These are phyloP conservation scores for Apistogramma diplotaenia DNA, from an alignment of 2,113 vertebrate genomes.

Conservation along the genomic window DNA sequence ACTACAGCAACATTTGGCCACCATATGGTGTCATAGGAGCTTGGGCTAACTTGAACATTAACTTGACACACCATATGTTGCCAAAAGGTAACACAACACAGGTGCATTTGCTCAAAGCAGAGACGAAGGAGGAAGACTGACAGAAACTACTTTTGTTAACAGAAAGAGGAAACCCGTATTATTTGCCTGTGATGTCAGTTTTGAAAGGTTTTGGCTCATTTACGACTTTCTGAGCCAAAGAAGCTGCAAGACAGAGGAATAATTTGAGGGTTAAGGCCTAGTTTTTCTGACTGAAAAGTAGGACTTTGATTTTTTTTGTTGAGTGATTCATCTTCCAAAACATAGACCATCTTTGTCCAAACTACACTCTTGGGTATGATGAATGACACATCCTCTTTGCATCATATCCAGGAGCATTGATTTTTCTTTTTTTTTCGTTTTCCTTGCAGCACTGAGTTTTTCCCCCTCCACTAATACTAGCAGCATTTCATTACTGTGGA, in stretches of 20 bases:
- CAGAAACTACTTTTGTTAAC: not conserved
- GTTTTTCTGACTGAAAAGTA: not conserved
- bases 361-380: conserved; percentile 11
- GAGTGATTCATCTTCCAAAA: conserved; percentile 4
- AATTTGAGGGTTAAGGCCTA: not conserved
- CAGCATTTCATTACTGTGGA: conserved; percentile 23
- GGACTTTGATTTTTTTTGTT: not conserved
- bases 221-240: not conserved
- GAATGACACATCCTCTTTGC: conserved; percentile 29
- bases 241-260: not conserved
- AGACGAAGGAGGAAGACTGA: not conserved
- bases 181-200: conserved; percentile 6
- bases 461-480: conserved; percentile 6
- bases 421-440: not conserved
- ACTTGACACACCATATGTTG: conserved; percentile 9
- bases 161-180: not conserved
- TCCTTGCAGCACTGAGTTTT: not conserved
- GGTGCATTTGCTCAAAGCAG: conserved; percentile 6
- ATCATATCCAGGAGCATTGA: conserved; percentile 11
- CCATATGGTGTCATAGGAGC: conserved; percentile 31
- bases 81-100: conserved; percentile 8
- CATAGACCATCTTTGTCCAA: conserved; percentile 18
- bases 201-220: not conserved
- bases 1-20: conserved; percentile 46
- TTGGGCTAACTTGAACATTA: not conserved